Conservation (phyloP, 2,888 invertebrate genomes). For the Drosophila meridionalis region DNA sequence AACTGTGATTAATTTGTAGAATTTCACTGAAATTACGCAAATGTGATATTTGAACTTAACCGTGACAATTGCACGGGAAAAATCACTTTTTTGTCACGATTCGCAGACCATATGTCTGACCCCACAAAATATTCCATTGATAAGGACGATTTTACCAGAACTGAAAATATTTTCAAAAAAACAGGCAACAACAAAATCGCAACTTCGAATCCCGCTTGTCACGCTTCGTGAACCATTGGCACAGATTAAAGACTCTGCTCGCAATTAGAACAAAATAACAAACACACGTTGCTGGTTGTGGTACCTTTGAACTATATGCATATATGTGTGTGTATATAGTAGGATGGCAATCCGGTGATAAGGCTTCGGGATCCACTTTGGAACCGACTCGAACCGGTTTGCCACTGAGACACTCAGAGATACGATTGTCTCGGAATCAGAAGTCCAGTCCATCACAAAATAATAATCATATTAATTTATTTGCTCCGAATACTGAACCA, state of each 20-base stretch:
- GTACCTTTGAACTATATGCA: constrained; percentile 68
- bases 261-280: constrained; percentile 30
- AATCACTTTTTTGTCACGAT: not conserved
- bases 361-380: constrained; percentile 58
- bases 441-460: constrained; percentile 50
- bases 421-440: constrained; percentile 39
- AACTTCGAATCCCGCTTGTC: constrained; percentile 36
- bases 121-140: constrained; percentile 56
- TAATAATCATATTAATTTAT: constrained; percentile 51
- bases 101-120: constrained; percentile 10
- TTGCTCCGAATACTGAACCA: constrained; percentile 60
- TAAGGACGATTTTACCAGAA: constrained; percentile 46
- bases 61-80: not conserved
- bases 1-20: not conserved
- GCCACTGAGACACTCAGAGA: constrained; percentile 22
- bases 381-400: constrained; percentile 71
- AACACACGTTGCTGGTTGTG: constrained; percentile 24
- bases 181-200: constrained; percentile 12
- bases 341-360: constrained; percentile 55
- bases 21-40: not conserved
- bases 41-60: not conserved
- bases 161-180: constrained; percentile 12
- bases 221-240: constrained; percentile 53
- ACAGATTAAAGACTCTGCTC: constrained; percentile 47
- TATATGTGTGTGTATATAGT: constrained; percentile 28